Base-by-base conservation (phyloP, 2,888 invertebrate genomes). In the Automeris io region DNA sequence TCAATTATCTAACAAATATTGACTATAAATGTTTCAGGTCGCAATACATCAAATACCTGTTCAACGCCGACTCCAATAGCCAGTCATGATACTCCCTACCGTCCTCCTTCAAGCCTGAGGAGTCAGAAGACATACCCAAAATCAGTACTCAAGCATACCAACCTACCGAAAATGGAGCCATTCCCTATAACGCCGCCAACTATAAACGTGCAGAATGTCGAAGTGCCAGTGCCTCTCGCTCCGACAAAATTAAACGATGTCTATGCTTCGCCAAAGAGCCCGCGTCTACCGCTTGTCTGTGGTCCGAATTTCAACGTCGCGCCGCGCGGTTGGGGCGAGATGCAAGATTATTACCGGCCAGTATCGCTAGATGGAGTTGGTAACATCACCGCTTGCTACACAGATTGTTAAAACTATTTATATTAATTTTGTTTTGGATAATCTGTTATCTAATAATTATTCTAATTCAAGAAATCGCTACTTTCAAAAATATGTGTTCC, bases 231-330 rank as follows among this genome's bases (percentile, higher is more conserved):
- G 0, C 67, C 83, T 0, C 38, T 86, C n/a, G 80, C 85, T 1
- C 83, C 86, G 1, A 87, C 83, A 0, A 87, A 85, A 50, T 38
- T 87, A 33, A 87, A 85, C 40, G 86, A 85, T 51, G 83, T 86
- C 1, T 86, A 80, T 42, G 80, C 87, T 8, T 65, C 86, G 2
- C 83, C 86, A 1, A 76, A 78, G 45, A 79, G 82, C 43, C 80
- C 81, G 2, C 62, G 80, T 7, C 39, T 80, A 34, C 77, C 82
- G 1, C 53, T 86, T 22, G 79, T 82, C 37, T 74, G 64, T 48
- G 82, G 88, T 24, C 88, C 89, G 16, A 94, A 93, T 60, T 95
- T 94, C 74, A 95, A 95, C 57, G 94, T 93, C 0, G 93, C 94
- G 21, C 92, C 95, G 3, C 89, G 95, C 21, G 95, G 95, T 1